Evolutionary conservation across 2,888 invertebrate genomes (phyloP).

Genomic region (Xestia xanthographa): DNA sequence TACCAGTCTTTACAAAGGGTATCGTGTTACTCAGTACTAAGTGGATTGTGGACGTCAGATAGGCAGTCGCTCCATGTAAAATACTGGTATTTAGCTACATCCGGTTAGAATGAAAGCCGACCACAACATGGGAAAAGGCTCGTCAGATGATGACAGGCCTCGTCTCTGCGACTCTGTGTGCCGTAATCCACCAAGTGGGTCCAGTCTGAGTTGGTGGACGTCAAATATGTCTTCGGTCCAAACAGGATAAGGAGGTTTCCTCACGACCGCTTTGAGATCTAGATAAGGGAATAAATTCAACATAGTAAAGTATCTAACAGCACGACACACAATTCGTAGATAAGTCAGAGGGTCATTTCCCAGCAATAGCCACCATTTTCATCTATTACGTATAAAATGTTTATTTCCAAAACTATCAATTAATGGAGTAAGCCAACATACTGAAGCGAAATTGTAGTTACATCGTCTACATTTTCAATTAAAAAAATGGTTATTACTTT

Average conservation of each 20-base stretch:
- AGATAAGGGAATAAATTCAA: not conserved
- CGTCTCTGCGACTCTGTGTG: not conserved
- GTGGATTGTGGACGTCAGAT: not conserved
- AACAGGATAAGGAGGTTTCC: not conserved
- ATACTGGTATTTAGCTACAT: not conserved
- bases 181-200: not conserved
- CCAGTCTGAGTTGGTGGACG: not conserved
- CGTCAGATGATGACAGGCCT: not conserved
- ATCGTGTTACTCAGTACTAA: not conserved
- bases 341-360: not conserved
- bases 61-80: not conserved
- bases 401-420: constrained; percentile 24
- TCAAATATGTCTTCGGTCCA: not conserved
- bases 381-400: constrained; percentile 5
- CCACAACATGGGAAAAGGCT: not conserved
- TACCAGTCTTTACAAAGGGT: not conserved
- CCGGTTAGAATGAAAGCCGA: not conserved
- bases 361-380: not conserved
- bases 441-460: constrained; percentile 15
- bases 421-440: constrained; percentile 20
- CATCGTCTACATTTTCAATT: constrained; percentile 59
- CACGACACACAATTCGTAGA: not conserved
- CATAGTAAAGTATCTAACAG: not conserved
- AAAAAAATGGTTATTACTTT: constrained; percentile 62
- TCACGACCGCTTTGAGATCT: not conserved